phyloP scores from a whole-genome alignment of 2,888 invertebrate genomes.

The Ashinkailepas kermadecensis region DNA sequence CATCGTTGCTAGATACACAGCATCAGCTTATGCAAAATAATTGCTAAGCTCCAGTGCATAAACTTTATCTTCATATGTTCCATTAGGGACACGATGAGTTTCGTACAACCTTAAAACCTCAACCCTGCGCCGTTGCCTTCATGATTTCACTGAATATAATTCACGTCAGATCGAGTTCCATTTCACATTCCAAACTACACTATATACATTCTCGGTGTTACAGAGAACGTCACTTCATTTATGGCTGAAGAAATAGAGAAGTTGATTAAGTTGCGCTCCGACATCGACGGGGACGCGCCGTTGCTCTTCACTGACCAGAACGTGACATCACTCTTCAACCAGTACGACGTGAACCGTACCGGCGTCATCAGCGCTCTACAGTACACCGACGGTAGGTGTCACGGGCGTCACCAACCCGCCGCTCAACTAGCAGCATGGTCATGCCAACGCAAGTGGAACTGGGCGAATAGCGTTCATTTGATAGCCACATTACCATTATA shows the following conservation, averaged over 20 bases:
- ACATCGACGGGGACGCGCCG: not conserved
- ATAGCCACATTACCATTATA: no score
- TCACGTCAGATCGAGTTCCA: not conserved
- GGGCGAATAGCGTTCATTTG: no score
- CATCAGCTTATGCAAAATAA: no score
- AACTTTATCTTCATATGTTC: not conserved
- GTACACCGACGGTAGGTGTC: not conserved
- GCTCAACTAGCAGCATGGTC: no score
- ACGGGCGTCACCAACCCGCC: not conserved
- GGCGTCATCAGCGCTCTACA: not conserved
- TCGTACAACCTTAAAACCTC: not conserved
- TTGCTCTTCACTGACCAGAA: not conserved
- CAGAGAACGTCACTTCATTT: not conserved
- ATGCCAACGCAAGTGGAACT: no score
- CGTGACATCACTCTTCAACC: not conserved
- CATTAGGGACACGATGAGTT: not conserved
- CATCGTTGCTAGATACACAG: no score
- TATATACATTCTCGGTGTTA: not conserved
- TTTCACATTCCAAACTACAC: not conserved
- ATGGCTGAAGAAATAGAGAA: not conserved
- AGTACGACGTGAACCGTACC: constrained; percentile 11
- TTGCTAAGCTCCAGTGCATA: not conserved
- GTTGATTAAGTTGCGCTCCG: not conserved
- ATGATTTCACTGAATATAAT: not conserved
- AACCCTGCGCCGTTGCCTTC: not conserved